phyloP scores from a whole-genome alignment of 2,113 vertebrate genomes.

The Odocoileus virginianus region DNA sequence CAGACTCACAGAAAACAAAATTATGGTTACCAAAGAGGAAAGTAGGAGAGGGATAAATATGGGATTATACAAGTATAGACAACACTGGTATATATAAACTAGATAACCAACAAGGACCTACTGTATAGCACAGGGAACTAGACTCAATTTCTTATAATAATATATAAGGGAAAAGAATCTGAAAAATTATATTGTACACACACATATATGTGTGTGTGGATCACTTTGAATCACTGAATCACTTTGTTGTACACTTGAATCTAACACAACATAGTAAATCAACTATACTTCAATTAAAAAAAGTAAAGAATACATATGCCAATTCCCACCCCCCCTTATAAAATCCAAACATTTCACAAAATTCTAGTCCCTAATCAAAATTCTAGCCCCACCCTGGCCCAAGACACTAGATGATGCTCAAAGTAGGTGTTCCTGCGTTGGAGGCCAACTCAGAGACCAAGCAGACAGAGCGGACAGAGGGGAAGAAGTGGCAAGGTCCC shows the following conservation, averaged over 20 bases:
- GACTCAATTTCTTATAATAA: not conserved
- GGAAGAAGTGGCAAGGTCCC: not conserved
- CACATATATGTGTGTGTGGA: not conserved
- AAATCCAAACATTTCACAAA: not conserved
- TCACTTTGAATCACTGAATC: not conserved
- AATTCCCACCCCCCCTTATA: not conserved
- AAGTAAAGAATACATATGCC: not conserved
- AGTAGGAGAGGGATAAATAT: not conserved
- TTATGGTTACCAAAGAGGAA: not conserved
- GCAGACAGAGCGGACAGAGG: not conserved
- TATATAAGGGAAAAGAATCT: not conserved
- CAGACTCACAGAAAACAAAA: not conserved
- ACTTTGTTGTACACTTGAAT: not conserved
- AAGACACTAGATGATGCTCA: not conserved
- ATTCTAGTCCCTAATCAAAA: not conserved
- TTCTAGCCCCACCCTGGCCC: not conserved
- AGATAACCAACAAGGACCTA: not conserved
- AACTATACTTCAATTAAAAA: not conserved
- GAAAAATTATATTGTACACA: not conserved
- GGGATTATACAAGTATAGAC: not conserved
- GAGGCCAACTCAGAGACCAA: not conserved
- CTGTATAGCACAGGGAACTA: not conserved
- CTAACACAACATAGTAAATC: not conserved
- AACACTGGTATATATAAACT: not conserved
- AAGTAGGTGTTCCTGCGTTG: not conserved